Evolutionary conservation across 2,113 vertebrate species (phyloP), one percentile per base, ranked within the genome.

Genomic region (Varanus salvator): DNA sequence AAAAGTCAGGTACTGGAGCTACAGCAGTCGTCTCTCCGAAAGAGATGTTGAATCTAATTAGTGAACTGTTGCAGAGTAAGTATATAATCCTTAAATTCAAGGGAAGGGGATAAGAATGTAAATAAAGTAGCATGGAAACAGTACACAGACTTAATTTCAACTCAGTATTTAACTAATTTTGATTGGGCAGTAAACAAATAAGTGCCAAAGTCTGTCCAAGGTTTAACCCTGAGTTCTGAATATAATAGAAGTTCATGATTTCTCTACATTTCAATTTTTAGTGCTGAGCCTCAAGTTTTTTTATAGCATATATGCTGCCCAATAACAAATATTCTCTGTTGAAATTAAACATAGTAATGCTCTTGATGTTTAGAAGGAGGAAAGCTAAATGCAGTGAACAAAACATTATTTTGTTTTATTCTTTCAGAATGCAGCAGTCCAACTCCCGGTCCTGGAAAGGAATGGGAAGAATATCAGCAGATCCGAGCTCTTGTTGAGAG

Each of bases 391-490:
- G 12, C 34, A 84, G 74, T 85, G 71, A 89, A 69, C 21, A 52
- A 31, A 89, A 19, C 1, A 4, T 44, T 91, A 15, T 85, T 48
- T 1, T 2, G 0, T 86, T 93, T 44, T 92, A 29, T 77, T 2
- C 44, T 96, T 96, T 4, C 92, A 99, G 99, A 98, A 90, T 99
- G 99, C 96, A 99, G 99, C 95, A 98, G 98, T 90, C 97, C 98
- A 83, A 97, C 98, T 0, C 98, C 98, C 0, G 97, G 98, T 91
- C 97, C 98, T 85, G 98, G 98, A 48, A 99, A 98, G 78, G 98
- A 99, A 90, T 99, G 99, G 99, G 99, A 99, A 90, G 99, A 99
- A 90, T 99, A 99, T 25, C 90, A 98, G 9, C 98, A 99, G 95
- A 99, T 99, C 92, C 97, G 98, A 89, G 95, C 95, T 0, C 96